A percentile compares a stretch with the other conserved stretches of the same genome.
These are phyloP conservation scores for Eucidaris tribuloides DNA, from an alignment of 35 echinoderm and acorn worm genomes.

Conservation along the genomic window DNA sequence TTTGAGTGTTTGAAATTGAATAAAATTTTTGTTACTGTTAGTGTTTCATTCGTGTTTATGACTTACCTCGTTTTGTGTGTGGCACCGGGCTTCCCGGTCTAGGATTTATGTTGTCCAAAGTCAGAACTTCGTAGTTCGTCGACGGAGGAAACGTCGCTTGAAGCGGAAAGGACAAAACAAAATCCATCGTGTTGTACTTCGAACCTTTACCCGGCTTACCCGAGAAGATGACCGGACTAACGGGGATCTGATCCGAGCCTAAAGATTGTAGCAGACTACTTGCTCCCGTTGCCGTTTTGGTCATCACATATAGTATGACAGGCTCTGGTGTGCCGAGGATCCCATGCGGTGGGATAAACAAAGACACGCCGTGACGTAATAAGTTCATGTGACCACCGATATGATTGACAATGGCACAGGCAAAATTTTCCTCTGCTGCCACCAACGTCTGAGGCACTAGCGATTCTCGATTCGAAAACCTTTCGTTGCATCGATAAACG, in stretches of 20 bases:
- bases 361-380: not conserved
- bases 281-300: conserved; percentile 5
- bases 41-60: too few relatives aligned
- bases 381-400: conserved; percentile 2
- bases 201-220: conserved; percentile 12
- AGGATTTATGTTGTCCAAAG: too few relatives aligned
- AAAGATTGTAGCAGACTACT: not conserved
- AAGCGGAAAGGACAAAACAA: conserved; percentile 9
- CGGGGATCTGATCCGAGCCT: conserved; percentile 7
- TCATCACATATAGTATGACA: not conserved
- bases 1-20: too few relatives aligned
- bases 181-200: not conserved
- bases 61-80: too few relatives aligned
- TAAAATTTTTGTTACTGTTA: too few relatives aligned
- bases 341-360: not conserved
- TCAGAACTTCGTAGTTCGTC: too few relatives aligned
- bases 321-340: conserved; percentile 12
- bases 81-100: too few relatives aligned
- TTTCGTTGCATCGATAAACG: conserved; percentile 19
- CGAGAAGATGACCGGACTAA: conserved; percentile 11
- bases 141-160: too few relatives aligned
- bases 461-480: too few relatives aligned
- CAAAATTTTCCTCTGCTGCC: conserved; percentile 3
- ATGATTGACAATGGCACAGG: conserved; percentile 8
- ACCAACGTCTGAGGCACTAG: not conserved